These are phyloP conservation scores for Astyanax mexicanus DNA, from an alignment of 2,797 vertebrate genomes.

Conservation along the genomic window DNA sequence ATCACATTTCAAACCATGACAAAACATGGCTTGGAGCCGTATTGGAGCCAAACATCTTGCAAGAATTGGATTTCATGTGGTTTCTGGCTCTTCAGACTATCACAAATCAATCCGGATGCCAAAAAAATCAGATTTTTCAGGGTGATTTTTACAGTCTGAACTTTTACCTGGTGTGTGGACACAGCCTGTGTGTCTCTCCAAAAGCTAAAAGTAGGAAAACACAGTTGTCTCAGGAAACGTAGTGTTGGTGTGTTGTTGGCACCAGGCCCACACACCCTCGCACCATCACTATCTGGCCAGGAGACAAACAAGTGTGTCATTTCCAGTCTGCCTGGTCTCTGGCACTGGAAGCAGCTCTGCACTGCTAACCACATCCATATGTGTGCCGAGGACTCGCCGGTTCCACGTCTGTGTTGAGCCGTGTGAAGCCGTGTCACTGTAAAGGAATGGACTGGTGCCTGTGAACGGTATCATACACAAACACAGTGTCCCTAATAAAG, in stretches of 20 bases:
- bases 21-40: too few species aligned
- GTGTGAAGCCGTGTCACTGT: conserved; percentile 45
- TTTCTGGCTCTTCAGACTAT: too few species aligned
- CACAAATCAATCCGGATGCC: too few species aligned
- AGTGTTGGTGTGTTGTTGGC: neutral
- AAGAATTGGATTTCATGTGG: too few species aligned
- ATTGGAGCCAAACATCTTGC: too few species aligned
- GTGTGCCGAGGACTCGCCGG: conserved; percentile 42
- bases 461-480: conserved; percentile 39
- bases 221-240: too few species aligned
- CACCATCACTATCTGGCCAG: conserved; percentile 53
- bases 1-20: too few species aligned
- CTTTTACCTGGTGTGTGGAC: too few species aligned
- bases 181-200: too few species aligned
- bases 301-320: conserved; percentile 70
- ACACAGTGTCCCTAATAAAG: conserved; percentile 49
- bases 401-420: conserved; percentile 44
- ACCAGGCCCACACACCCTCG: neutral
- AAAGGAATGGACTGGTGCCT: conserved; percentile 40
- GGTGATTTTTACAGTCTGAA: too few species aligned
- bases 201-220: neutral
- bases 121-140: too few species aligned
- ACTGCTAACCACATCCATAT: conserved; percentile 66
- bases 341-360: conserved; percentile 47
- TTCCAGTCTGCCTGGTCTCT: conserved; percentile 63